Base-by-base conservation (phyloP, 30 jellyfish, hydroid and myxozoan species). In the Mastigias papua region DNA sequence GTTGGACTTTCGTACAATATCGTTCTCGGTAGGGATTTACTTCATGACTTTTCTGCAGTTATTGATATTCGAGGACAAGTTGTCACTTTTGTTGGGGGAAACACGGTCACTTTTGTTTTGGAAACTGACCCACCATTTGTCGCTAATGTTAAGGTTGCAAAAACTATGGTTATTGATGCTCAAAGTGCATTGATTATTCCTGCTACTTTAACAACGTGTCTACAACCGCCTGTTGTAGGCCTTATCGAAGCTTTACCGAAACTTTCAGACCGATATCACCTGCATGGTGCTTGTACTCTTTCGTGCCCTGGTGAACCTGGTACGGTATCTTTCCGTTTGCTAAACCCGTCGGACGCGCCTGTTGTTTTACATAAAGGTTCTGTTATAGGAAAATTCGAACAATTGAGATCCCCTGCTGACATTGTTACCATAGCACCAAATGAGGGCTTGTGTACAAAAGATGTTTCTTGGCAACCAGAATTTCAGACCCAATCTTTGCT, bases 151-250 rank as follows among this genome's bases (percentile, higher is more conserved):
- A 20, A 42, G 46, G 85, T 73, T 42, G 61, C 82, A 19, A 33
- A 70, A 70, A 70, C 82, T 27, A 8, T 70, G 46, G 82, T 70
- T n/a, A 70, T 70, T 17, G 82, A 70, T 25, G 64, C 82, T 32
- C 82, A 70, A 70, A 70, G 82, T 35, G 82, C 29, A 32, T 70
- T n/a, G 63, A n/a, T 32, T 9, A 70, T 70, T 33, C 67, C 64
- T 10, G 64, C 64, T 25, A 13, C 7, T 35, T 17, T 70, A 31
- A 7, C 16, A 32, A n/a, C 82, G 27, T 28, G 61, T 28, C 82
- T 16, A 15, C 64, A 33, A 13, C 64, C 64, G 11, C 82, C 63
- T 15, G 51, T 67, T 31, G 66, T n/a, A n/a, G n/a, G n/a, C n/a
- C n/a, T n/a, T n/a, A n/a, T n/a, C n/a, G n/a, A n/a, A n/a, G n/a